Evolutionary conservation across 2,113 vertebrate genomes (phyloP).

Genomic region (Australoheros scitulus): DNA sequence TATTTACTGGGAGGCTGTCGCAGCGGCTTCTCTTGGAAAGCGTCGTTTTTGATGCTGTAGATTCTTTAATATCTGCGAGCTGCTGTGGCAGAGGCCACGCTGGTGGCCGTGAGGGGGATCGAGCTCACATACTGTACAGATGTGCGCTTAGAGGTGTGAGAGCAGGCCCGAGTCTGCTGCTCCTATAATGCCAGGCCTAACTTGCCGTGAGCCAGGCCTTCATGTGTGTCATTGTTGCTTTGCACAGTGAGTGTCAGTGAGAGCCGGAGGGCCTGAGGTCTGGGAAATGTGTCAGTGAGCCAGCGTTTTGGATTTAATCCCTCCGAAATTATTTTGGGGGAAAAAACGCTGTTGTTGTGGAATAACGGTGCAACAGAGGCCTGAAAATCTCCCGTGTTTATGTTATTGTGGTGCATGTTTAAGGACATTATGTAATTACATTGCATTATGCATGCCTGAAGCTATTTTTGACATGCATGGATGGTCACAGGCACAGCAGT

Average conservation of each 20-base stretch:
- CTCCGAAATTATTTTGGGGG: background rate
- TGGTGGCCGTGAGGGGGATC: background rate
- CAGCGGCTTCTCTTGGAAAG: background rate
- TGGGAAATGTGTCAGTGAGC: background rate
- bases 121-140: background rate
- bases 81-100: background rate
- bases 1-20: fast-evolving
- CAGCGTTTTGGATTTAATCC: background rate
- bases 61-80: background rate
- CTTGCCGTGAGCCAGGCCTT: conserved; percentile 16
- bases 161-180: background rate
- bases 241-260: background rate
- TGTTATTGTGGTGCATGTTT: conserved; percentile 8
- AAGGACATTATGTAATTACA: conserved; percentile 48
- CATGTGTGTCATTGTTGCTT: background rate
- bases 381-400: background rate
- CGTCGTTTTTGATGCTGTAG: background rate
- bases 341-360: background rate
- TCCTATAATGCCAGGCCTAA: conserved; percentile 18
- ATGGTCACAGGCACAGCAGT: background rate
- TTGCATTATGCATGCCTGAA: conserved; percentile 37
- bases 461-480: conserved; percentile 28
- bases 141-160: background rate
- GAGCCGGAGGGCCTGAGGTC: background rate
- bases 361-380: background rate